A percentile compares a stretch with the other conserved stretches of the same genome.
Evolutionary conservation across 2,113 vertebrate species (phyloP).

Genomic region (Boulengerochromis microlepis): DNA sequence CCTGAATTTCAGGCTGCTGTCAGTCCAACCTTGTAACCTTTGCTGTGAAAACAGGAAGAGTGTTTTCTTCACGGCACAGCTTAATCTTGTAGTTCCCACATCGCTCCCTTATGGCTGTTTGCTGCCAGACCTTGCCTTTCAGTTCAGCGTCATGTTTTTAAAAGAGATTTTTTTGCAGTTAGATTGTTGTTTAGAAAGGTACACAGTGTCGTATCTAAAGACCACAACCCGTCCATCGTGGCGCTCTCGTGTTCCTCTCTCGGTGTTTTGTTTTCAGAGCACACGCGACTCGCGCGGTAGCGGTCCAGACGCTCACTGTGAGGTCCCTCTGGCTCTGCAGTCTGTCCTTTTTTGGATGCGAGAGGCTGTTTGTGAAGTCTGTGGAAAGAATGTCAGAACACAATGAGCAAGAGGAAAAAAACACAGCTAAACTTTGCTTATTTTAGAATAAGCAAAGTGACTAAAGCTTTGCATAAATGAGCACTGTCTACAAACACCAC

Average conservation of each 20-base stretch:
- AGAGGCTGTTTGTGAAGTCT: background rate
- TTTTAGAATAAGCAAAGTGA: background rate
- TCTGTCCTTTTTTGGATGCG: constrained; percentile 4
- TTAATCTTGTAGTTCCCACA: background rate
- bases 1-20: background rate
- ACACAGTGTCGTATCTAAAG: background rate
- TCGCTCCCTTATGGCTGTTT: background rate
- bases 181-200: background rate
- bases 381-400: background rate
- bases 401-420: background rate
- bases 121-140: background rate
- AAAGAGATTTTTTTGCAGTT: background rate
- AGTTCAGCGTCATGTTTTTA: background rate
- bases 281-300: background rate
- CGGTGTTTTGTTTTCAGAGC: background rate
- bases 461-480: background rate
- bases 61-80: background rate
- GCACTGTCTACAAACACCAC: background rate
- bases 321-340: background rate
- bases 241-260: background rate
- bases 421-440: background rate
- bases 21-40: background rate
- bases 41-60: background rate
- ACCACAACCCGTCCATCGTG: background rate
- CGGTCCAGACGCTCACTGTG: background rate